Base-by-base conservation (phyloP, 2,797 vertebrate genomes). In the Champsocephalus esox region DNA sequence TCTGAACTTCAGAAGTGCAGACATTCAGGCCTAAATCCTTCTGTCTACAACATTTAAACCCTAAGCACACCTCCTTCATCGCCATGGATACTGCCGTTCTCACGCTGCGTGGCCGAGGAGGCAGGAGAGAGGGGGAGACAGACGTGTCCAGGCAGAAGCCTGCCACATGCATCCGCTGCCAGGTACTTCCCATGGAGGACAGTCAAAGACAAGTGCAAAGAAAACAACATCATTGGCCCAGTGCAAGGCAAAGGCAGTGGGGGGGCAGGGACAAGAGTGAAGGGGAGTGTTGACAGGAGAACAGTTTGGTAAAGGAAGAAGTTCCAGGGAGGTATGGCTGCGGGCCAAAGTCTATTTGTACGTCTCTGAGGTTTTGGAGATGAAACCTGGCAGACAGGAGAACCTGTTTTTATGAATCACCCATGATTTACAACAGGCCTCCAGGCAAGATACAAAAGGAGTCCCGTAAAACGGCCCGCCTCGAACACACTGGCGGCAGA, bases 181-280 rank as follows among this genome's bases (percentile, higher is more conserved):
- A 91, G 94, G 94, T 93, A 94, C 91, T 89, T 93, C 94, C 93
- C 93, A 88, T 88, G 83, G 83, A 93, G 89, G 90, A 89, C 88
- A 85, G 92, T 92, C 90, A 93, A 90, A 92, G 90, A 89, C 83
- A 75, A 89, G 82, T 74, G 87, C 88, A 88, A 91, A 86, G 83
- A 91, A 89, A 94, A 85, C 90, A 94, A 92, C 91, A 91, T 87
- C 77, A 69, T 77, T 32, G 66, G 88, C 83, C 78, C 60, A 57
- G 64, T 78, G 80, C 70, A 60, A 87, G 80, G 79, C 61, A 72
- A 73, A 70, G 49, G 78, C 56, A 75, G 86, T 63, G 46, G 51
- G 21, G 75, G 10, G 83, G 88, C 87, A 66, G 83, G 88, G 74
- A 59, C 14, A 8, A 58, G 75, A 73, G 81, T 11, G 45, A 78